Percentiles rank a stretch among this genome's conserved stretches.
Conservation (phyloP, 2,113 vertebrate species). For the Hystrix brachyura region DNA sequence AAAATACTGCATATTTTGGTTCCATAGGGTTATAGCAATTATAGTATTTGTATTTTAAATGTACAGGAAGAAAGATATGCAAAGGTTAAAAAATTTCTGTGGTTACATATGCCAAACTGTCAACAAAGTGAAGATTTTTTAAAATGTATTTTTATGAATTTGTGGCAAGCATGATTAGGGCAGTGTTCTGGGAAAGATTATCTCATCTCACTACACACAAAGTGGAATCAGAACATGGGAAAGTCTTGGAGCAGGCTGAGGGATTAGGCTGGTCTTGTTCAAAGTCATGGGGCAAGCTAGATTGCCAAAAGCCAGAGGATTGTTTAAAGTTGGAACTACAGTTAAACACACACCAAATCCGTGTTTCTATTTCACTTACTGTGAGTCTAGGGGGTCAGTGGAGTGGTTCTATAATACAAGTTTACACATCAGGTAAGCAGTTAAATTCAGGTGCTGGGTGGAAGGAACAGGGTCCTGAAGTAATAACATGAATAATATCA, state of each 20-base stretch:
- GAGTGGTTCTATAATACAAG: background rate
- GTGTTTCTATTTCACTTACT: background rate
- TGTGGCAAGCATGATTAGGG: background rate
- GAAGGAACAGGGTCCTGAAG: background rate
- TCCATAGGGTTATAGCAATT: background rate
- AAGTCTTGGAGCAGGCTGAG: background rate
- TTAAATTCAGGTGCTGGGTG: background rate
- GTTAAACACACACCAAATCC: background rate
- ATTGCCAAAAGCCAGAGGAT: background rate
- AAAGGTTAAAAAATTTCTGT: slow-evolving; percentile 13
- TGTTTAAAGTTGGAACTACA: slow-evolving; percentile 17
- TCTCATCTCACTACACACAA: background rate
- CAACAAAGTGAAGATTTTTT: background rate
- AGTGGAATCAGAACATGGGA: background rate
- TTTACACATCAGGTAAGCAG: background rate
- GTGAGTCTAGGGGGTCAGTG: background rate
- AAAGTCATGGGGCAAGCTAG: background rate
- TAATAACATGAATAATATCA: background rate
- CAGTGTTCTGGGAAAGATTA: slow-evolving; percentile 6
- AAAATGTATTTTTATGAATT: slow-evolving; percentile 37
- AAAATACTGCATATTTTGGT: slow-evolving; percentile 17
- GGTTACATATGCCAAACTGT: background rate
- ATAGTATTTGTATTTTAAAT: slow-evolving; percentile 29
- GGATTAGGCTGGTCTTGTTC: background rate
- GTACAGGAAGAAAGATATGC: background rate